Base-by-base conservation (phyloP, 2,888 invertebrate genomes). In the Lycophotia porphyrea region DNA sequence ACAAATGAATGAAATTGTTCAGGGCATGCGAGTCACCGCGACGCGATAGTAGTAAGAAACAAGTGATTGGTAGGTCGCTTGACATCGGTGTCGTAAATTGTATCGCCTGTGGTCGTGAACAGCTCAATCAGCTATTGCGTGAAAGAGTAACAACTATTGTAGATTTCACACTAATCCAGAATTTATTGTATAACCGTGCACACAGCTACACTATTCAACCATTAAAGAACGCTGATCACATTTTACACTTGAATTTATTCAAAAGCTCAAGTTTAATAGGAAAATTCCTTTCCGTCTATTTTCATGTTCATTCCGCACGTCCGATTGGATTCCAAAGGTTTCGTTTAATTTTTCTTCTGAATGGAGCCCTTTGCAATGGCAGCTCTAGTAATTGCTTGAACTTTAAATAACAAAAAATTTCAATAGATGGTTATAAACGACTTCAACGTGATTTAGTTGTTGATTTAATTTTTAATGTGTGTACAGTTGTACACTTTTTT, bases 181-280 rank as follows among this genome's bases (percentile, higher is more conserved):
- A 66, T 74, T 4, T 36, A 39, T 52, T 7, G 11, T 39, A 5
- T 0, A 31, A 39, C 15, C 27, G 24, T 60, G 34, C 24, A 18
- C 44, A 64, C 7, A 47, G 27, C 11, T 42, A 55, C 52, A 24
- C 58, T 66, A 34, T 61, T 27, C 13, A 21, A 31, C 24, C 36
- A 55, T 42, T 60, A 81, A 68, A 66, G n/a, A 34, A 63, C 34
- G 27, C 34, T 11, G 39, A 52, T 70, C 27, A 73, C 52, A 74
- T 74, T 83, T 73, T 64, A 81, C 72, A 82, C 81, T 87, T 87
- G 84, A 88, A 90, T 89, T 89, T 89, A 90, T 88, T 88, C 88
- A 87, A 39, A 63, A 86, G 87, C 87, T 88, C 82, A 78, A 88
- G 87, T 88, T 87, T 88, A 89, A 90, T 90, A 89, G 85, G 87